Percentiles rank a stretch among this genome's conserved stretches.
phyloP scores from a whole-genome alignment of 2,113 vertebrate species.

The Oenanthe melanoleuca region DNA sequence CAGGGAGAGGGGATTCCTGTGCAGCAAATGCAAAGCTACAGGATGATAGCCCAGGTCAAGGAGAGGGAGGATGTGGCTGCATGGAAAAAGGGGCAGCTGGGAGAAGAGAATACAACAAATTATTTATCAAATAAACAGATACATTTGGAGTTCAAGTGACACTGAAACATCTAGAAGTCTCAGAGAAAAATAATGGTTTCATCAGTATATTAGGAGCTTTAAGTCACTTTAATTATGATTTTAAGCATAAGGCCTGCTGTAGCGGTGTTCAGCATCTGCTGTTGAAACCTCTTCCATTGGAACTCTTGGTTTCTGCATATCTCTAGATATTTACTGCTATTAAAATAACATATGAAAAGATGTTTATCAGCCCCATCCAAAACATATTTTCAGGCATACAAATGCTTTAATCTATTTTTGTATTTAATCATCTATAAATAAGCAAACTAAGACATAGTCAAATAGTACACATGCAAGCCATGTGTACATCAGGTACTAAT shows the following conservation, averaged over 20 bases:
- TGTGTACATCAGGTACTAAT: background rate
- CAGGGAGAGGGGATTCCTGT: fast-evolving
- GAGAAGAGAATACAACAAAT: background rate
- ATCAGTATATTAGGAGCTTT: background rate
- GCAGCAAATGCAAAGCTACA: background rate
- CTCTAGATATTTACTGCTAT: background rate
- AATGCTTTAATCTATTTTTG: background rate
- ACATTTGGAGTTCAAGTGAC: background rate
- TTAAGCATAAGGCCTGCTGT: background rate
- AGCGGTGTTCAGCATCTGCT: background rate
- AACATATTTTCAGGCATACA: background rate
- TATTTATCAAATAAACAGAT: background rate
- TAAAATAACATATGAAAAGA: background rate
- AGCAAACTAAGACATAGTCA: background rate
- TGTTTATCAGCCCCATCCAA: background rate
- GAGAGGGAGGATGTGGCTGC: background rate
- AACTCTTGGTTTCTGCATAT: background rate
- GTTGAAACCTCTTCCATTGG: background rate
- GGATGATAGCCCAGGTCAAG: background rate
- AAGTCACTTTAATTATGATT: background rate
- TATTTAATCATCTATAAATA: background rate
- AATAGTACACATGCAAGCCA: background rate
- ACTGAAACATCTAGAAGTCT: background rate
- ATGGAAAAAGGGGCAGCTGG: background rate
- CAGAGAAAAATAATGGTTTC: background rate